phyloP scores from a whole-genome alignment of 2,113 vertebrate species.

The Python bivittatus region DNA sequence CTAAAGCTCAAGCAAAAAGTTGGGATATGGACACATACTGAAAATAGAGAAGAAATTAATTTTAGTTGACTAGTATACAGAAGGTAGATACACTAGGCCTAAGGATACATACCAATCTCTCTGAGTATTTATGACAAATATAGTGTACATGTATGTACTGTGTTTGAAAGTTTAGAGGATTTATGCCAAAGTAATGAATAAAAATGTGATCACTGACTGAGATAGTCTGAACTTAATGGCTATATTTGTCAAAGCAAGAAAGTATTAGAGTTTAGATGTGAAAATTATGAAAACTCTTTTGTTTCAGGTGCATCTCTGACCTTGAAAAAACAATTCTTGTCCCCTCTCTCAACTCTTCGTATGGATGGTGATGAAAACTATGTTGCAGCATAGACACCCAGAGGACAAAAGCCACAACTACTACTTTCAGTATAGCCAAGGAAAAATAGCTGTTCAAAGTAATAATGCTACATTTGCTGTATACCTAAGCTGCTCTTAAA shows the following conservation, averaged over 20 bases:
- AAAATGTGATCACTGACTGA: neutral
- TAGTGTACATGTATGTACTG: neutral
- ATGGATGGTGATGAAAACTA: neutral
- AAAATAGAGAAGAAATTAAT: neutral
- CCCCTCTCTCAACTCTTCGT: neutral
- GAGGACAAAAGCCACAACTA: constrained; percentile 38
- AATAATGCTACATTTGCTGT: neutral
- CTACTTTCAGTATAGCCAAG: neutral
- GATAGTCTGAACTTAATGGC: neutral
- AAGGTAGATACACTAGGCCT: constrained; percentile 16
- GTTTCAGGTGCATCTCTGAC: constrained; percentile 8
- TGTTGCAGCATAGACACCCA: constrained; percentile 34
- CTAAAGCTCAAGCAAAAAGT: neutral
- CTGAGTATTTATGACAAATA: constrained; percentile 9
- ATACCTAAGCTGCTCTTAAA: neutral
- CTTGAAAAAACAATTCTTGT: neutral
- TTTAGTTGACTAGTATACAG: neutral
- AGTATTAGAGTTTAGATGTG: neutral
- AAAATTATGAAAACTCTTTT: neutral
- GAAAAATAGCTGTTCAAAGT: neutral
- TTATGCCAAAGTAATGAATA: neutral
- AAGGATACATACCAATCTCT: constrained; percentile 32
- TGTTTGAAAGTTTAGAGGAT: neutral
- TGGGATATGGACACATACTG: neutral
- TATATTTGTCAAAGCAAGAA: neutral